Evolutionary conservation across 2,888 invertebrate species (phyloP).

Genomic region (Microctonus hyperodae): DNA sequence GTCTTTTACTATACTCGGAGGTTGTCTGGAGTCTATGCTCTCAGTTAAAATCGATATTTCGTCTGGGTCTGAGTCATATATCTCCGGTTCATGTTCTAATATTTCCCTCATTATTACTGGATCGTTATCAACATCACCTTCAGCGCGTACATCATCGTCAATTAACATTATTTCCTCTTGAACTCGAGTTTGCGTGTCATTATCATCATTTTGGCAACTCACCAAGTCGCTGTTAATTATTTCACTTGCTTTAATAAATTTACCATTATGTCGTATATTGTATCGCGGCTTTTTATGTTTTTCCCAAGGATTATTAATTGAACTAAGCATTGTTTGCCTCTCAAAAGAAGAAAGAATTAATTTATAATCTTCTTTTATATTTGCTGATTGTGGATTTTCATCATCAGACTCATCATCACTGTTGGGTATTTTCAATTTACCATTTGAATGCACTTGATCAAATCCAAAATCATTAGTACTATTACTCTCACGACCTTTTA

Average conservation of each 20-base stretch:
- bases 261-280: constrained; percentile 27
- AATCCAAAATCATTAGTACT: constrained; percentile 49
- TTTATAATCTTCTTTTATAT: constrained; percentile 31
- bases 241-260: neutral
- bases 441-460: constrained; percentile 44
- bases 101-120: constrained; percentile 11
- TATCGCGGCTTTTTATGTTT: constrained; percentile 8
- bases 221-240: neutral
- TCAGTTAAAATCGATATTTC: constrained; percentile 37
- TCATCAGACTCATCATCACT: constrained; percentile 38
- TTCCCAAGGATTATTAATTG: constrained; percentile 20
- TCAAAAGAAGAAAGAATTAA: constrained; percentile 34
- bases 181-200: neutral
- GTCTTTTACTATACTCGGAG: constrained; percentile 11
- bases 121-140: neutral
- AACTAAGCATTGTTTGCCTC: constrained; percentile 12
- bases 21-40: neutral
- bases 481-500: neutral
- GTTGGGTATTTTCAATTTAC: constrained; percentile 46
- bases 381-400: constrained; percentile 27
- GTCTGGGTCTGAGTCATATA: constrained; percentile 20
- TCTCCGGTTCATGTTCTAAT: constrained; percentile 19
- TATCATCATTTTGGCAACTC: constrained; percentile 19
- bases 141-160: neutral
- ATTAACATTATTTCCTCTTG: neutral